Conservation (phyloP, 1,140 invertebrate species). For the Aplysia californica region DNA sequence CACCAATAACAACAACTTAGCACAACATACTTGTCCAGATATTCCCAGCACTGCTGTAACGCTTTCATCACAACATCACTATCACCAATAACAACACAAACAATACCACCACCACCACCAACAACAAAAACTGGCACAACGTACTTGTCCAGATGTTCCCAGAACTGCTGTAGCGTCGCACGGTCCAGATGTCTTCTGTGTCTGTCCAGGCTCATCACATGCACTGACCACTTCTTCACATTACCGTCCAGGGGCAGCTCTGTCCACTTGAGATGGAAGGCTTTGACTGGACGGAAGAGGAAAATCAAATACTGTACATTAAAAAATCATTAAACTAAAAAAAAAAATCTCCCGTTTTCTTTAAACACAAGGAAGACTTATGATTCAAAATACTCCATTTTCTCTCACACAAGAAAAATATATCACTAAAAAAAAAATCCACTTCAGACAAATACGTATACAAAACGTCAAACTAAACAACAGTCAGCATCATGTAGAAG, state of each 20-base stretch:
- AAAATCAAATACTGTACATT: neutral
- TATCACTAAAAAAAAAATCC: neutral
- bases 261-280: slow-evolving; percentile 97
- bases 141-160: slow-evolving; percentile 96
- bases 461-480: too few species aligned
- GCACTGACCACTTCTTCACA: slow-evolving; percentile 95
- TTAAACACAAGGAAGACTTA: neutral
- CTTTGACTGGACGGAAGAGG: slow-evolving; percentile 79
- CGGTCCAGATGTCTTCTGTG: slow-evolving; percentile 96
- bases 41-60: neutral
- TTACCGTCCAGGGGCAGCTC: slow-evolving; percentile 95
- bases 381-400: neutral
- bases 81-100: neutral
- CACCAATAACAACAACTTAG: neutral
- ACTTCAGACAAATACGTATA: too few species aligned
- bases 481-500: too few species aligned
- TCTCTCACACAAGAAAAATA: neutral
- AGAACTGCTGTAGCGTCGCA: slow-evolving; percentile 94
- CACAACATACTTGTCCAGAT: slow-evolving; percentile 74
- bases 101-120: neutral
- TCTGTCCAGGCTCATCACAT: slow-evolving; percentile 89
- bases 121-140: slow-evolving; percentile 10
- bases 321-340: neutral
- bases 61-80: neutral
- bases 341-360: neutral